These are phyloP conservation scores for Tapirus terrestris DNA, from an alignment of 2,113 vertebrate species.

Conservation along the genomic window DNA sequence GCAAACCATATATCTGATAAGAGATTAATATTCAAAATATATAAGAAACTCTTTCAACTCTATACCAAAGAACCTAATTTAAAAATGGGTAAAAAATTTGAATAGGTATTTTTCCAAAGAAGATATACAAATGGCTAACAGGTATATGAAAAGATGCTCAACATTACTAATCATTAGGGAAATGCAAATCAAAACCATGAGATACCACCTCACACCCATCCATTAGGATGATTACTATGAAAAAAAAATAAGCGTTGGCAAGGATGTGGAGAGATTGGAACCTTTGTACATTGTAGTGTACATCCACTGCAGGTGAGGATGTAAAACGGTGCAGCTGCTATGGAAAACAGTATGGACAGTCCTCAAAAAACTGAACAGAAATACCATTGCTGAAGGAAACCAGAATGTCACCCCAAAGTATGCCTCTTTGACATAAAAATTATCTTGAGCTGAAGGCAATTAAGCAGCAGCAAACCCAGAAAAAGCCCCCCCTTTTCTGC, in stretches of 20 bases:
- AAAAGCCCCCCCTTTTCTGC: not conserved
- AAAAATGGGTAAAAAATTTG: too few relatives aligned
- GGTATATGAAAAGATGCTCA: not conserved
- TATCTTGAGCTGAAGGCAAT: not conserved
- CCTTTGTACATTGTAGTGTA: not conserved
- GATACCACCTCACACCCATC: not conserved
- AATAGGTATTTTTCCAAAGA: not conserved
- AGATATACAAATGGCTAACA: not conserved
- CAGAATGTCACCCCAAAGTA: not conserved
- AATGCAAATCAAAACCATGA: not conserved
- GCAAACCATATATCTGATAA: not conserved
- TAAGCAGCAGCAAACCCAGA: not conserved
- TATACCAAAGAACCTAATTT: too few relatives aligned
- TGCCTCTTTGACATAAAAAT: not conserved
- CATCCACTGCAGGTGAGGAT: not conserved
- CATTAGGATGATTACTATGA: not conserved
- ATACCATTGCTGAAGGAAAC: too few relatives aligned
- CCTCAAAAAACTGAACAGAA: too few relatives aligned
- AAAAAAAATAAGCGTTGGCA: not conserved
- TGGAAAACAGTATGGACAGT: too few relatives aligned
- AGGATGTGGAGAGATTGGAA: not conserved
- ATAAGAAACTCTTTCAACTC: too few relatives aligned
- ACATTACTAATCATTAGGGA: not conserved
- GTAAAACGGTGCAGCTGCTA: too few relatives aligned
- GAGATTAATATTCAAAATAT: not conserved